phyloP scores from a whole-genome alignment of 2,888 invertebrate genomes.

The Esperia sulphurella region DNA sequence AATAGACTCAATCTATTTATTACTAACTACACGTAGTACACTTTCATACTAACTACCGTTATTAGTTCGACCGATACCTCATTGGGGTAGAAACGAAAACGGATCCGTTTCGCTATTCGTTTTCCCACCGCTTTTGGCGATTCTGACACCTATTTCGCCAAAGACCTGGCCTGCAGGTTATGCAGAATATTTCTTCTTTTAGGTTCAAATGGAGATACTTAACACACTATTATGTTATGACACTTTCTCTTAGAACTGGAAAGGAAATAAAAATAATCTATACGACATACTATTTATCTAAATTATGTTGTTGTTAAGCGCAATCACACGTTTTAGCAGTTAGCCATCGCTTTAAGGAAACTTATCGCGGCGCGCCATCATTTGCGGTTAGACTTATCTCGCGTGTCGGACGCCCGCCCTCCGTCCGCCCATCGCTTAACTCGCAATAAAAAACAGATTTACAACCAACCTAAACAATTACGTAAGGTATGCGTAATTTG shows the following conservation, averaged over 20 bases:
- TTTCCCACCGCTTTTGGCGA: too few species aligned
- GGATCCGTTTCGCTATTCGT: too few species aligned
- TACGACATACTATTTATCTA: neutral
- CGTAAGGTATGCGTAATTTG: slow-evolving; percentile 1
- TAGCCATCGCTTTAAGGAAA: neutral
- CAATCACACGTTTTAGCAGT: slow-evolving; percentile 6
- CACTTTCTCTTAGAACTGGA: neutral
- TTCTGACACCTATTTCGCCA: too few species aligned
- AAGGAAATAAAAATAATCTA: neutral
- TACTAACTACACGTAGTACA: too few species aligned
- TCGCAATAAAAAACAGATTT: neutral
- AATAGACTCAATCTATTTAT: too few species aligned
- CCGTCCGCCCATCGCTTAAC: slow-evolving; percentile 11
- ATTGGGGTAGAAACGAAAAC: too few species aligned
- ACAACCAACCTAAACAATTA: slow-evolving; percentile 2
- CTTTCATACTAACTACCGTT: too few species aligned
- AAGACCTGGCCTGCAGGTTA: too few species aligned
- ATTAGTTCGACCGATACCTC: too few species aligned
- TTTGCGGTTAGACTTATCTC: slow-evolving; percentile 3
- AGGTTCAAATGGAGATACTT: neutral
- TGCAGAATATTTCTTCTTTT: too few species aligned
- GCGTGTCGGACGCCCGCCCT: slow-evolving; percentile 9
- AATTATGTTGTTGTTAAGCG: neutral
- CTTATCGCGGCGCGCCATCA: neutral
- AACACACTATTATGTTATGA: too few species aligned